Conservation (phyloP, 1,140 invertebrate species). For the Sitobion miscanthi region DNA sequence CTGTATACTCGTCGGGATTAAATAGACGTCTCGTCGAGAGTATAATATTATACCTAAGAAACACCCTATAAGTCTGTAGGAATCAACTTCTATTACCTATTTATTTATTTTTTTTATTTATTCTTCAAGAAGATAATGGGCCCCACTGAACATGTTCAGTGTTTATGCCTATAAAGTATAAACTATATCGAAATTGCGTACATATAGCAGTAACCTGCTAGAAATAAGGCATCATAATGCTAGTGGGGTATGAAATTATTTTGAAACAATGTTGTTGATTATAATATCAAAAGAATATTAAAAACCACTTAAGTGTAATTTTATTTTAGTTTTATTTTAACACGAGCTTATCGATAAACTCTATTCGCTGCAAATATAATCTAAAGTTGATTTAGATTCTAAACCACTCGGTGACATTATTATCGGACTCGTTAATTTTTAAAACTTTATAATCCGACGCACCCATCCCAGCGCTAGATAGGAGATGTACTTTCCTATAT, state of each 20-base stretch:
- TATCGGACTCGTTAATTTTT: not conserved
- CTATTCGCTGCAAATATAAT: not conserved
- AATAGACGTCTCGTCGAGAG: not conserved
- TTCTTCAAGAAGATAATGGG: no score
- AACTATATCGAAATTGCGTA: not conserved
- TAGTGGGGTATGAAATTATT: no score
- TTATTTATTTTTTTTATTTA: no score
- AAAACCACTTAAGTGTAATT: not conserved
- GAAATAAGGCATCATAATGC: no score
- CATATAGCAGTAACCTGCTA: no score
- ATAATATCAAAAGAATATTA: not conserved
- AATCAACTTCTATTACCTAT: not conserved
- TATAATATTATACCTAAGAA: not conserved
- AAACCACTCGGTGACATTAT: no score
- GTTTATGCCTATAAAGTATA: not conserved
- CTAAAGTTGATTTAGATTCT: no score
- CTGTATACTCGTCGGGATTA: not conserved
- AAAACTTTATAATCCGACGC: not conserved
- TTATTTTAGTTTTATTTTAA: not conserved
- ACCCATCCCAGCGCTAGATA: not conserved
- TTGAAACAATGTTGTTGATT: not conserved
- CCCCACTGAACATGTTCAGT: no score
- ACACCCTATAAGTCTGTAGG: not conserved
- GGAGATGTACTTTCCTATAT: not conserved
- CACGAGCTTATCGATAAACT: not conserved